Evolutionary conservation across 2,888 invertebrate species (phyloP).

Genomic region (Andrena dorsata): DNA sequence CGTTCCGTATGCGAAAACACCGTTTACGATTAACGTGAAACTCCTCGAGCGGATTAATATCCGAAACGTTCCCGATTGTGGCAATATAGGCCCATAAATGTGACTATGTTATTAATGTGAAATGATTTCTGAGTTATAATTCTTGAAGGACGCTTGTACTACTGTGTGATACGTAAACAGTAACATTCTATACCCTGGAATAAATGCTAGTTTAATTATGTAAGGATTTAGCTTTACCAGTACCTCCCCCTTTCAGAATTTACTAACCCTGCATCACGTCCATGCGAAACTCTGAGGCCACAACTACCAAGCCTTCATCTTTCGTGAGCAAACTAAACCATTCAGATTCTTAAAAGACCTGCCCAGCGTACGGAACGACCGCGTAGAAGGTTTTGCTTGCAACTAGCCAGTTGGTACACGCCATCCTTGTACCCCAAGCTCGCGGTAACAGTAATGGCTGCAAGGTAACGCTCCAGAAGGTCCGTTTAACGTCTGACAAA

Average conservation of each 20-base stretch:
- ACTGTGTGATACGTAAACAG: no score
- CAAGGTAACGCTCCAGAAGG: constrained; percentile 62
- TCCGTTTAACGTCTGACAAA: constrained; percentile 72
- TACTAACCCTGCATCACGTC: no score
- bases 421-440: constrained; percentile 55
- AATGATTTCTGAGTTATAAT: background rate
- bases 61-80: background rate
- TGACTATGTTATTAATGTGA: background rate
- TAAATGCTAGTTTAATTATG: no score
- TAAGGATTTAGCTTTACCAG: no score
- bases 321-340: background rate
- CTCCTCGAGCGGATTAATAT: background rate
- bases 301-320: background rate
- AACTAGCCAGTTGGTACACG: constrained; percentile 39
- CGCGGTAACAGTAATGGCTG: constrained; percentile 58
- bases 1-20: constrained; percentile 6
- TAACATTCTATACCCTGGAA: no score
- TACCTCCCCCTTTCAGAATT: no score
- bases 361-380: background rate
- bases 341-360: background rate
- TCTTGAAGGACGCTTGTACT: background rate
- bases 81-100: background rate
- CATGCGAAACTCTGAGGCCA: no score
- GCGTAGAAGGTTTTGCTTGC: constrained; percentile 9
- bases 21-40: constrained; percentile 15